phyloP scores from a whole-genome alignment of 2,888 invertebrate genomes.

The Trilocha varians region DNA sequence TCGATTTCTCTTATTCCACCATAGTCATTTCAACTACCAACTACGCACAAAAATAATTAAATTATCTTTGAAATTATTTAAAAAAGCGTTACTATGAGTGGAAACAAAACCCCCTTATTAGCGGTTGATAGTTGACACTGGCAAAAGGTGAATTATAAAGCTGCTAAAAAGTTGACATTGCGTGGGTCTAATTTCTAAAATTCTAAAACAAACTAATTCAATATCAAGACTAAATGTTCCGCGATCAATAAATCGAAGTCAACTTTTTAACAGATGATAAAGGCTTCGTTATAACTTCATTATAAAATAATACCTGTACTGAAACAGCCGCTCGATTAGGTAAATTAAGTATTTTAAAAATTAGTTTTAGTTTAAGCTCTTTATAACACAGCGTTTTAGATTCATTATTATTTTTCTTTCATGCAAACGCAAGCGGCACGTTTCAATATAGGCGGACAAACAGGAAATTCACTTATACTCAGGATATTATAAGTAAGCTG shows the following conservation, averaged over 20 bases:
- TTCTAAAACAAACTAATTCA: too few relatives aligned
- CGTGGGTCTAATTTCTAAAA: not conserved
- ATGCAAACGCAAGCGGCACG: conserved; percentile 43
- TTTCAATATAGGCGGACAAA: conserved; percentile 57
- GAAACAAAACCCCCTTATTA: conserved; percentile 52
- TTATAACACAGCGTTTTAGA: conserved; percentile 1
- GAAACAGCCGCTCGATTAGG: conserved; percentile 43
- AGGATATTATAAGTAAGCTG: conserved; percentile 72
- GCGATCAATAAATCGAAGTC: conserved; percentile 19
- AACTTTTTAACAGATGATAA: conserved; percentile 51
- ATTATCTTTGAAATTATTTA: conserved; percentile 34
- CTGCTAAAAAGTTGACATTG: conserved; percentile 48
- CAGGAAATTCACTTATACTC: conserved; percentile 67
- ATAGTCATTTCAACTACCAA: conserved; percentile 66
- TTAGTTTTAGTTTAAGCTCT: not conserved
- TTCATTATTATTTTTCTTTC: conserved; percentile 18
- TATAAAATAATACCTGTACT: conserved; percentile 53
- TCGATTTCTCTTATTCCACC: conserved; percentile 58
- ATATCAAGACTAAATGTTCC: too few relatives aligned
- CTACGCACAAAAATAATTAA: conserved; percentile 45
- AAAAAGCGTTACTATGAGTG: conserved; percentile 45
- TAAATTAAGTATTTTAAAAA: conserved; percentile 15
- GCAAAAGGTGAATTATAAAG: conserved; percentile 45
- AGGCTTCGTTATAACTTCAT: conserved; percentile 53
- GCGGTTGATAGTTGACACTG: conserved; percentile 67